Evolutionary conservation across 2,888 invertebrate genomes (phyloP).

Genomic region (Drosophila birchii): DNA sequence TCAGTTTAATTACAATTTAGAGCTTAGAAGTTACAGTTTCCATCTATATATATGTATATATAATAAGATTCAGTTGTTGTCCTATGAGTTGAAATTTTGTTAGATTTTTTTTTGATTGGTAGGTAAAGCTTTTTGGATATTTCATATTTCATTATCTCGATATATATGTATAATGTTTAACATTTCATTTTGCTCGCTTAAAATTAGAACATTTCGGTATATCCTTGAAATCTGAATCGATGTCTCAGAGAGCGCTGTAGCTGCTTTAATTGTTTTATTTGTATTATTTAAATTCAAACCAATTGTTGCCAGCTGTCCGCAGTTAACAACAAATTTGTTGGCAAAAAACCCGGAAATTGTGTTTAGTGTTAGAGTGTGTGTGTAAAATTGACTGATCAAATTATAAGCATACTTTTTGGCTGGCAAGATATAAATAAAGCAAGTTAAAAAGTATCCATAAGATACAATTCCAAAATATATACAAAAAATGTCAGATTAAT

Average conservation of each 20-base stretch:
- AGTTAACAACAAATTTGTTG: constrained; percentile 50
- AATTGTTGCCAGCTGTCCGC: constrained; percentile 25
- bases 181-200: constrained; percentile 35
- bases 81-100: constrained; percentile 37
- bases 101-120: constrained; percentile 44
- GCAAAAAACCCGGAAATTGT: constrained; percentile 60
- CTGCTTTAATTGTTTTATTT: constrained; percentile 18
- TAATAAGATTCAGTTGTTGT: constrained; percentile 52
- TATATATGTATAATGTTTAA: constrained; percentile 41
- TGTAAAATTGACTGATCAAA: constrained; percentile 9
- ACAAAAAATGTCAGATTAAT: background rate
- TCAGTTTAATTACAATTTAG: constrained; percentile 60
- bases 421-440: background rate
- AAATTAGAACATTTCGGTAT: constrained; percentile 35
- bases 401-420: constrained; percentile 27
- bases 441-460: background rate
- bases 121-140: constrained; percentile 61
- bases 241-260: constrained; percentile 46
- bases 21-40: constrained; percentile 74
- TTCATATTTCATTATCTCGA: constrained; percentile 35
- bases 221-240: constrained; percentile 53
- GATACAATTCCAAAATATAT: constrained; percentile 12
- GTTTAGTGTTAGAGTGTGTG: constrained; percentile 39
- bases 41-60: constrained; percentile 36
- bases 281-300: background rate